phyloP scores from a whole-genome alignment of 2,113 vertebrate genomes.

The Epinephelus fuscoguttatus region DNA sequence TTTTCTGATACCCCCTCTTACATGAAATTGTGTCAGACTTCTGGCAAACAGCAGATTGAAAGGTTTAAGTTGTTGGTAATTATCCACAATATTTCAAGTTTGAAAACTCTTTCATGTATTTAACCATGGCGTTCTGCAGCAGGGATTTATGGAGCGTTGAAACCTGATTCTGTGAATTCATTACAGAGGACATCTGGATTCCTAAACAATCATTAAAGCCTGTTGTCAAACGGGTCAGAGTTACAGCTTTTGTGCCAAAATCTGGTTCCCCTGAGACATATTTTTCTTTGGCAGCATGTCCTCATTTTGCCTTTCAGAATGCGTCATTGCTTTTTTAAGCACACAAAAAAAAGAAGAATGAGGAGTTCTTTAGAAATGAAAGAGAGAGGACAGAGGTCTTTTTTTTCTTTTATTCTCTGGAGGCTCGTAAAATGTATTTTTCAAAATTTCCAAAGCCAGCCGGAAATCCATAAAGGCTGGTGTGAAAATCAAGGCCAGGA shows the following conservation, averaged over 20 bases:
- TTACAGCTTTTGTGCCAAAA: conserved; percentile 5
- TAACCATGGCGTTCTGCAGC: neutral
- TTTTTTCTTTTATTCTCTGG: neutral
- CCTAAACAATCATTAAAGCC: neutral
- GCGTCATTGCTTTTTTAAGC: neutral
- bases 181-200: conserved; percentile 16
- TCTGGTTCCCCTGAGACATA: neutral
- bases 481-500: neutral
- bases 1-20: neutral
- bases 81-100: neutral
- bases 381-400: neutral
- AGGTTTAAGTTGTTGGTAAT: neutral
- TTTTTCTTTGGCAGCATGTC: neutral
- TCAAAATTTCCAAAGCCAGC: neutral
- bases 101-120: neutral
- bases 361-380: neutral
- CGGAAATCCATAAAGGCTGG: neutral
- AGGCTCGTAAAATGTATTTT: neutral
- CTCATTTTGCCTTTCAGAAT: conserved; percentile 10
- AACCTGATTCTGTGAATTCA: neutral
- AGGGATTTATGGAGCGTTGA: no score
- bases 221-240: neutral
- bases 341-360: neutral
- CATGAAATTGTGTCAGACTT: neutral
- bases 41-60: neutral